Evolutionary conservation across 2,888 invertebrate genomes (phyloP).

Genomic region (Congeria kusceri): DNA sequence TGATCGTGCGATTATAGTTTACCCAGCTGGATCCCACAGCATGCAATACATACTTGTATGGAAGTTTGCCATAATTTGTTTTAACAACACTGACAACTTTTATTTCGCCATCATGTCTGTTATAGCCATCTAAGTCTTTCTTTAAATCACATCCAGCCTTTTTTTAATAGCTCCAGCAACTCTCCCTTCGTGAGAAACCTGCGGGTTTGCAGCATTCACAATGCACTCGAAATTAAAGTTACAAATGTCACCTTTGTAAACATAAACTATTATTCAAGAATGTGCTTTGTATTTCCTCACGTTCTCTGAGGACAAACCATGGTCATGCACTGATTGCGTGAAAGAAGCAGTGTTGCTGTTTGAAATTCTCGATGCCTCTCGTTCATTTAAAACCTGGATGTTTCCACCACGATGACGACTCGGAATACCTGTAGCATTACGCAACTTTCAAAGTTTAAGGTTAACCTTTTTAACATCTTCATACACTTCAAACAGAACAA

Average conservation of each 20-base stretch:
- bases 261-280: constrained; percentile 26
- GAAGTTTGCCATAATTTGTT: constrained; percentile 42
- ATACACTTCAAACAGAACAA: no score
- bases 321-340: no score
- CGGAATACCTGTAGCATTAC: no score
- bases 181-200: constrained; percentile 48
- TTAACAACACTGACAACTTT: constrained; percentile 20
- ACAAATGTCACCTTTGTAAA: constrained; percentile 36
- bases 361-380: no score
- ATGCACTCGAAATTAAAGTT: constrained; percentile 49
- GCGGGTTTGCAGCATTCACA: constrained; percentile 59
- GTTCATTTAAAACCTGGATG: no score
- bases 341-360: no score
- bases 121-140: constrained; percentile 27
- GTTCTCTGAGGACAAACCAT: neutral
- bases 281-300: neutral
- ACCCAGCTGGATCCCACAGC: constrained; percentile 53
- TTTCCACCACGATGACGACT: no score
- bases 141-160: constrained; percentile 41
- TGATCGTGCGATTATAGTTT: constrained; percentile 23
- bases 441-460: no score
- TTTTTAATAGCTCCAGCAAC: constrained; percentile 43
- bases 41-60: constrained; percentile 50
- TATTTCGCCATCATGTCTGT: constrained; percentile 24
- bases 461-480: no score